Percentiles rank a stretch among this genome's conserved stretches.
phyloP scores from a whole-genome alignment of 2,888 invertebrate genomes.

The Sialis lutaria region DNA sequence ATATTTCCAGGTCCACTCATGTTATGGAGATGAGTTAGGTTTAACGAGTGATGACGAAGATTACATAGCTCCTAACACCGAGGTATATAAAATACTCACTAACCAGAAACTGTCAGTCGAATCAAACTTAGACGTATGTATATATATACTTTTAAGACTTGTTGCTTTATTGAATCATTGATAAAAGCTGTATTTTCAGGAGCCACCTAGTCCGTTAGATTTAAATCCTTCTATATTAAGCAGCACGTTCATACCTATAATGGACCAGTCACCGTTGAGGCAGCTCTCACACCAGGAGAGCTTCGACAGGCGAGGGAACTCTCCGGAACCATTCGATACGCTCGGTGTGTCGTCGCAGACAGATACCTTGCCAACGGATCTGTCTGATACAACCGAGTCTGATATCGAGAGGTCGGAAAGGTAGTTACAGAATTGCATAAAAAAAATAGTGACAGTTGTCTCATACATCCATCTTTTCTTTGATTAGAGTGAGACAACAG shows the following conservation, averaged over 20 bases:
- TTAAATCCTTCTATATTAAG: no score
- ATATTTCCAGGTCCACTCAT: slow-evolving; percentile 54
- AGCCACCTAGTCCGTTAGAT: no score
- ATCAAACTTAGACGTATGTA: slow-evolving; percentile 27
- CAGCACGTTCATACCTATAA: no score
- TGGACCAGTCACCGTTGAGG: background rate
- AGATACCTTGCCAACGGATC: slow-evolving; percentile 34
- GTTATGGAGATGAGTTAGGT: slow-evolving; percentile 87
- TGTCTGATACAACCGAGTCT: slow-evolving; percentile 67
- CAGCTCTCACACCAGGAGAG: background rate
- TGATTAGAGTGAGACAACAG: no score
- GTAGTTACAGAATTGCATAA: slow-evolving; percentile 19
- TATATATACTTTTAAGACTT: background rate
- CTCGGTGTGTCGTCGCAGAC: background rate
- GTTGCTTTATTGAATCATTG: background rate
- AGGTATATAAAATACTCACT: slow-evolving; percentile 29
- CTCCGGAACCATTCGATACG: no score
- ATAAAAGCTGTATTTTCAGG: background rate
- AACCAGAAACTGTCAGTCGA: slow-evolving; percentile 27
- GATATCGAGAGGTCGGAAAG: slow-evolving; percentile 52
- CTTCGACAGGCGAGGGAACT: slow-evolving; percentile 20
- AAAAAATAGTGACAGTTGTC: no score
- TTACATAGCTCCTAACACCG: slow-evolving; percentile 44
- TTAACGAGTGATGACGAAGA: slow-evolving; percentile 87
- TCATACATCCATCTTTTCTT: no score